Evolutionary conservation across 2,113 vertebrate species (phyloP), one percentile per base, ranked within the genome.

Genomic region (Lucifuga dentata): DNA sequence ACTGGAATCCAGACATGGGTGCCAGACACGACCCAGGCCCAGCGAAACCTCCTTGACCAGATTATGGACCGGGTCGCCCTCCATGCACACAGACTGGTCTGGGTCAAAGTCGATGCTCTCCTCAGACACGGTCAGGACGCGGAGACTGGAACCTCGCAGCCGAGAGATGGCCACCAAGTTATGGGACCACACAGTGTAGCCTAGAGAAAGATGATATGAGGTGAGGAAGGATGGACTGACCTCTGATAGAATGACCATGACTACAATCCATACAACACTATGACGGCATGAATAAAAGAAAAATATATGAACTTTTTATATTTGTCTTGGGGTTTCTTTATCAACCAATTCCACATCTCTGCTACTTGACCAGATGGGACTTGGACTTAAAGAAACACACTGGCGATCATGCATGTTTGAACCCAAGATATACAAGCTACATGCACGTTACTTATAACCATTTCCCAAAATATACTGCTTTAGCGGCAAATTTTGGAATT

Each of bases 41-140:
- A 96, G 92, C 21, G 98, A 99, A 20, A 99, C 98, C 91, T 99
- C 96, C 88, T 99, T 97, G 75, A 98, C 95, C 80, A 99, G 94
- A 87, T 97, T 95, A 78, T 96, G 95, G 55, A 98, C 93, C 9
- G 98, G 97, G 91, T 98, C 95, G 50, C 96, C 96, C 65, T 98
- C 95, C 82, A 95, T 91, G 89, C 93, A 95, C 50, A 94, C 88
- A 16, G 95, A 91, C 92, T 97, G 96, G 82, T 96, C 96, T 49
- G 96, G 96, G 88, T 99, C 97, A 8, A 98, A 98, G 91, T 98
- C 95, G 86, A 99, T 97, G 94, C 96, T 98, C 92, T 99, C 97
- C 88, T 98, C 97, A 0, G 97, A 96, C 86, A 99, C 95, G 21
- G 96, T 95, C 67, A 99, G 94, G 64, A 97, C 90, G 76, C 94